Evolutionary conservation across 2,888 invertebrate species (phyloP).

Genomic region (Xestia rhomboidea): DNA sequence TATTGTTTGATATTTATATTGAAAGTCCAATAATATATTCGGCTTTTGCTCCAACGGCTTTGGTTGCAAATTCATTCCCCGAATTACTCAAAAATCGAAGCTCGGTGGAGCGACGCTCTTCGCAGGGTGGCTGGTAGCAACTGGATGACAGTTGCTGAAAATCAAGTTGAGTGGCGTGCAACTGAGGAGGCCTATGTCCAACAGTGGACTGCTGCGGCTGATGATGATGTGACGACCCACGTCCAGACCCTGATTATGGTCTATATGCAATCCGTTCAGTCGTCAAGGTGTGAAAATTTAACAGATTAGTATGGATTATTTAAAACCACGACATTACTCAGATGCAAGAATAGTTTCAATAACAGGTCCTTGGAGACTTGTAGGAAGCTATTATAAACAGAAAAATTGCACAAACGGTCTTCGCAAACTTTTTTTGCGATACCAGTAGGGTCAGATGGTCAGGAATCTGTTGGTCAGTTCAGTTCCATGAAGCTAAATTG

Average conservation of each 20-base stretch:
- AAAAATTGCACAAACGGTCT: too few species aligned
- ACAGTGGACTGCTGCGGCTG: too few species aligned
- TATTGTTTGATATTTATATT: not conserved
- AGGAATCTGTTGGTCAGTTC: too few species aligned
- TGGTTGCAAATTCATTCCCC: not conserved
- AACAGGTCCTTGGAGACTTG: not conserved
- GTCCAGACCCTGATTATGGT: not conserved
- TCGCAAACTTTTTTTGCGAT: not conserved
- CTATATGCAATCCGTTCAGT: not conserved
- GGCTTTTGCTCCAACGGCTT: not conserved
- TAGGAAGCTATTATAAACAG: too few species aligned
- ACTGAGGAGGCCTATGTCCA: too few species aligned
- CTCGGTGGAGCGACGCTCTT: too few species aligned
- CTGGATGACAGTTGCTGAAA: too few species aligned
- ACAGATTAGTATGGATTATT: not conserved
- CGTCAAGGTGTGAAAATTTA: not conserved
- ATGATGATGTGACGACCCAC: not conserved
- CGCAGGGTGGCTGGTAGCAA: too few species aligned
- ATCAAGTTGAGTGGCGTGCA: too few species aligned
- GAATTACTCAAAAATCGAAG: not conserved
- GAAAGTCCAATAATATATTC: not conserved
- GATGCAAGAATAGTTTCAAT: not conserved
- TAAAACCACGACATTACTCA: not conserved
- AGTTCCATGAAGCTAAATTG: slow-evolving; percentile 5
- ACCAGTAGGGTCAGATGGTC: not conserved